A percentile compares a stretch with the other conserved stretches of the same genome.
phyloP scores from a whole-genome alignment of 2,888 invertebrate species.

The Chrysodeixis includens region DNA sequence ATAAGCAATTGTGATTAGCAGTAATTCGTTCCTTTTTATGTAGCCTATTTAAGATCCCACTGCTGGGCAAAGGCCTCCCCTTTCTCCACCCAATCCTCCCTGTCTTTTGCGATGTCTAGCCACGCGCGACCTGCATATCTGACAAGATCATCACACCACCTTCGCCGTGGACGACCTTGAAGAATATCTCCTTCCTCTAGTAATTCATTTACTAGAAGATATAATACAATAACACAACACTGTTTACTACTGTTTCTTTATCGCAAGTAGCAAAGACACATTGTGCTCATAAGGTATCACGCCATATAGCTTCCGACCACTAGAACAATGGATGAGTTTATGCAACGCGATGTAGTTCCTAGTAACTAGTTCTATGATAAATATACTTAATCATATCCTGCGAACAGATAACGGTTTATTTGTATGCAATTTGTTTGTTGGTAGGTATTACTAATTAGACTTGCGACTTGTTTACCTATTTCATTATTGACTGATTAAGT shows the following conservation, averaged over 20 bases:
- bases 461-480: conserved; percentile 8
- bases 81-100: no score
- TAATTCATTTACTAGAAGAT: no score
- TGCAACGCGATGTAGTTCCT: conserved; percentile 10
- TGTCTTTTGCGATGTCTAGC: no score
- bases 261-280: neutral
- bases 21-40: no score
- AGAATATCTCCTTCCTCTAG: no score
- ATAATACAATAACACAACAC: neutral
- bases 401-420: neutral
- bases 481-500: conserved; percentile 2
- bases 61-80: no score
- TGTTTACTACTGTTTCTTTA: conserved; percentile 2
- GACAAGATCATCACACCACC: no score
- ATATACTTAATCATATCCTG: conserved; percentile 5
- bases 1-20: no score
- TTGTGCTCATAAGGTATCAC: neutral
- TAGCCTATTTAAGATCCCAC: no score
- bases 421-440: neutral
- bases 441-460: neutral
- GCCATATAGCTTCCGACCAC: conserved; percentile 9
- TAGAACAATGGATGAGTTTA: conserved; percentile 28
- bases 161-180: no score
- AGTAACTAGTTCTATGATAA: conserved; percentile 6
- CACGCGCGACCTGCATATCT: no score